Conservation (phyloP, 1,140 invertebrate genomes). For the Temnothorax curvispinosus region DNA sequence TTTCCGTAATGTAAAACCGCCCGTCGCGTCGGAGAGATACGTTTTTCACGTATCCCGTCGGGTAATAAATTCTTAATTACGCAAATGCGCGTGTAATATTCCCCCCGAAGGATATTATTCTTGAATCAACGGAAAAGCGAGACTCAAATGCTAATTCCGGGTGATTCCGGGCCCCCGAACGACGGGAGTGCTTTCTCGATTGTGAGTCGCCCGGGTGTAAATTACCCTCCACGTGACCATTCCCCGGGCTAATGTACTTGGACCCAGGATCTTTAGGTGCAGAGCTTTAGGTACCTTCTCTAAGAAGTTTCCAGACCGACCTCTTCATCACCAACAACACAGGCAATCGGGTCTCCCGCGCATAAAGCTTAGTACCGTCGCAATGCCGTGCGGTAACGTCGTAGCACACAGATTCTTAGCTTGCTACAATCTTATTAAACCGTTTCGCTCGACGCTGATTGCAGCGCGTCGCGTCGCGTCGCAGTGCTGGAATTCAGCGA, state of each 20-base stretch:
- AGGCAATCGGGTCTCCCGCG: slow-evolving; percentile 43
- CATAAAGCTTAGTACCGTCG: slow-evolving; percentile 18
- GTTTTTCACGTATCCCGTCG: neutral
- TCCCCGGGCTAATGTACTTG: slow-evolving; percentile 50
- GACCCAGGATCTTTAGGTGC: slow-evolving; percentile 46
- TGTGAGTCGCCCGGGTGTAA: slow-evolving; percentile 55
- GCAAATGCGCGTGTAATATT: slow-evolving; percentile 13
- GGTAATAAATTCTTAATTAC: slow-evolving; percentile 11
- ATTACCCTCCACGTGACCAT: slow-evolving; percentile 50
- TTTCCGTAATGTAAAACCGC: neutral
- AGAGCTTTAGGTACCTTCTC: slow-evolving; percentile 19
- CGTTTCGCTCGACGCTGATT: slow-evolving; percentile 7
- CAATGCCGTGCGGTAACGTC: neutral
- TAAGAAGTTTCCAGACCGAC: slow-evolving; percentile 58
- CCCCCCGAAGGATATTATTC: slow-evolving; percentile 14
- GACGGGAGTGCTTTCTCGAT: slow-evolving; percentile 28
- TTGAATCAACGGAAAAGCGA: slow-evolving; percentile 39
- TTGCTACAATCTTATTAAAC: slow-evolving; percentile 36
- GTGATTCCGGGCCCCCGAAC: slow-evolving; percentile 29
- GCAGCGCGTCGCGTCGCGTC: too few relatives aligned
- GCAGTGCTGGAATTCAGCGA: neutral
- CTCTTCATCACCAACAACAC: slow-evolving; percentile 45
- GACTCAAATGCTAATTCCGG: slow-evolving; percentile 51
- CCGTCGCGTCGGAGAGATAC: neutral
- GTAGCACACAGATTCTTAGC: slow-evolving; percentile 24